Percentiles rank a stretch among this genome's conserved stretches.
Evolutionary conservation across 1,140 invertebrate species (phyloP).

Genomic region (Drosophila kurseongensis): DNA sequence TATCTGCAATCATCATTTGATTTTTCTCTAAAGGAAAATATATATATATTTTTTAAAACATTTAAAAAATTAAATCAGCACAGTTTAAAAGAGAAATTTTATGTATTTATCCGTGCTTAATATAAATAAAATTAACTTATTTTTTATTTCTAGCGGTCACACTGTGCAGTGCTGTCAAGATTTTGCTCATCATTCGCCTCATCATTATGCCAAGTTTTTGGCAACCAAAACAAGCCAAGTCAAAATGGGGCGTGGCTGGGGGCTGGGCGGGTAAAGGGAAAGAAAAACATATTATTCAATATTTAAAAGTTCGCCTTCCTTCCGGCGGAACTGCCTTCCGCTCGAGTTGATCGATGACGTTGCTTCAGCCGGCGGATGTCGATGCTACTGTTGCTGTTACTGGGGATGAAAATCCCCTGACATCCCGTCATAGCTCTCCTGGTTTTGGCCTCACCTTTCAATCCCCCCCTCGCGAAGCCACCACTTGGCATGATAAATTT

Average conservation of each 20-base stretch:
- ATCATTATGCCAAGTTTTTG: slow-evolving; percentile 33
- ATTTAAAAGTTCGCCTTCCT: slow-evolving; percentile 65
- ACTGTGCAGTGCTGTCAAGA: slow-evolving; percentile 19
- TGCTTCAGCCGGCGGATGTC: slow-evolving; percentile 5
- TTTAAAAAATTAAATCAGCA: no score
- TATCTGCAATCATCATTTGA: no score
- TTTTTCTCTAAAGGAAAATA: no score
- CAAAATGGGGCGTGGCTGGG: slow-evolving; percentile 23
- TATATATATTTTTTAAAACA: no score
- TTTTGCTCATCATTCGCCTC: slow-evolving; percentile 40
- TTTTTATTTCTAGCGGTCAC: neutral
- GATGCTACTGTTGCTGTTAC: neutral
- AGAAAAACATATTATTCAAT: slow-evolving; percentile 71
- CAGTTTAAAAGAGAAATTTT: no score
- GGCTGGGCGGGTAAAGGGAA: neutral
- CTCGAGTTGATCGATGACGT: slow-evolving; percentile 71
- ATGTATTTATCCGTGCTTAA: no score
- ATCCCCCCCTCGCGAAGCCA: slow-evolving; percentile 13
- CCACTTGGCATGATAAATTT: slow-evolving; percentile 81
- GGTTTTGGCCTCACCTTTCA: slow-evolving; percentile 19
- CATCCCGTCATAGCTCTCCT: slow-evolving; percentile 23
- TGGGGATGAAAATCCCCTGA: slow-evolving; percentile 40
- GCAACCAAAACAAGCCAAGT: slow-evolving; percentile 16
- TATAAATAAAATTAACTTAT: no score
- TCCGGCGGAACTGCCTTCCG: slow-evolving; percentile 50